phyloP scores from a whole-genome alignment of 2,113 vertebrate genomes.

The Microcebus jonahi region DNA sequence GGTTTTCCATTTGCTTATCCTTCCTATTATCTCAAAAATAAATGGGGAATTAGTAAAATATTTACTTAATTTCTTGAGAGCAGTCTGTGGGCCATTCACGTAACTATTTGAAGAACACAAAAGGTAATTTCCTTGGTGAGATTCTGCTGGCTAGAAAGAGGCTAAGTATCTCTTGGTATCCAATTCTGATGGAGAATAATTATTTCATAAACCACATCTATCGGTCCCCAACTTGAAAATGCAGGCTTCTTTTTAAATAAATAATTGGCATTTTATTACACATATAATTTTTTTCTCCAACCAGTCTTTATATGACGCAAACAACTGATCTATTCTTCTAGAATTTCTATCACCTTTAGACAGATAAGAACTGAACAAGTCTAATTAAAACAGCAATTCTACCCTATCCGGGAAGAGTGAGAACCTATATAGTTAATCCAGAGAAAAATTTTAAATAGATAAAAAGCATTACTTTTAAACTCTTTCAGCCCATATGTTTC shows the following conservation, averaged over 20 bases:
- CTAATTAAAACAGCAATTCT: neutral
- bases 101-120: neutral
- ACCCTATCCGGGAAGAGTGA: neutral
- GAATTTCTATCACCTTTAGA: conserved; percentile 4
- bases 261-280: neutral
- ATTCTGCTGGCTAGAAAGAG: neutral
- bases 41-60: neutral
- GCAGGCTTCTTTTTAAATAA: conserved; percentile 14
- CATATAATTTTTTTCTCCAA: conserved; percentile 16
- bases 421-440: neutral
- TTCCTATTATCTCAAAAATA: conserved; percentile 49
- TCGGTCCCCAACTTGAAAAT: conserved; percentile 11
- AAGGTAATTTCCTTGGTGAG: neutral
- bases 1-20: neutral
- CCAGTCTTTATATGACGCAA: conserved; percentile 1
- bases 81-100: neutral
- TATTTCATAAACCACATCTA: conserved; percentile 28
- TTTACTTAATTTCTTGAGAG: conserved; percentile 26
- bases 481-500: neutral
- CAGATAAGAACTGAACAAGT: neutral
- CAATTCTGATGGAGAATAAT: neutral
- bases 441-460: neutral
- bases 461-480: conserved; percentile 38
- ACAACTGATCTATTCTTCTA: neutral
- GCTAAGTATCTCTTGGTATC: neutral